Conservation (phyloP, 1,140 invertebrate species). For the Drosophila littoralis region DNA sequence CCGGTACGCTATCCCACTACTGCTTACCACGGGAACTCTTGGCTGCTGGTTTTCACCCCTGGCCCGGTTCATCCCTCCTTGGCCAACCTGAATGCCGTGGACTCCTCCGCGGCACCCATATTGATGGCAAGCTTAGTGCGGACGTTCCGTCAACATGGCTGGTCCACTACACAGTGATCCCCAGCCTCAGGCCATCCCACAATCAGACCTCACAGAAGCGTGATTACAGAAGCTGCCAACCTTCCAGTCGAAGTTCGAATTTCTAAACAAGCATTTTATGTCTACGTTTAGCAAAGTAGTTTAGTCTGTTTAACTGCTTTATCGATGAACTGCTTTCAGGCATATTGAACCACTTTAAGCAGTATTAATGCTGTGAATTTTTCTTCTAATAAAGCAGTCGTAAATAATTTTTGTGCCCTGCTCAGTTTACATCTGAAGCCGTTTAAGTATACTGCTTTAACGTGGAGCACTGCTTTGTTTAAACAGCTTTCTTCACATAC, state of each 20-base stretch:
- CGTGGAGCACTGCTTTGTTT: not conserved
- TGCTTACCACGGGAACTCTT: conserved; percentile 97
- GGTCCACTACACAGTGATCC: conserved; percentile 88
- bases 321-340: not conserved
- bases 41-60: conserved; percentile 98
- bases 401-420: too few relatives aligned
- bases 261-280: not conserved
- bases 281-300: not conserved
- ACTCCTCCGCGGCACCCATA: conserved; percentile 94
- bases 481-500: not conserved
- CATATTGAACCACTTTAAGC: not conserved
- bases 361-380: too few relatives aligned
- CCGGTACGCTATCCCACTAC: conserved; percentile 99
- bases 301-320: conserved; percentile 6
- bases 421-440: too few relatives aligned
- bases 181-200: conserved; percentile 94
- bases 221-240: conserved; percentile 97
- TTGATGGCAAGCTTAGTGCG: conserved; percentile 96
- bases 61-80: conserved; percentile 98
- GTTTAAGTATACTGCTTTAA: not conserved
- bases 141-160: conserved; percentile 92
- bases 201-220: conserved; percentile 95
- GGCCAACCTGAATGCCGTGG: conserved; percentile 93
- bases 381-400: too few relatives aligned
- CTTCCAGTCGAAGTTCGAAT: conserved; percentile 89